Evolutionary conservation across 1,140 invertebrate genomes (phyloP).

Genomic region (Danaus melanippus): DNA sequence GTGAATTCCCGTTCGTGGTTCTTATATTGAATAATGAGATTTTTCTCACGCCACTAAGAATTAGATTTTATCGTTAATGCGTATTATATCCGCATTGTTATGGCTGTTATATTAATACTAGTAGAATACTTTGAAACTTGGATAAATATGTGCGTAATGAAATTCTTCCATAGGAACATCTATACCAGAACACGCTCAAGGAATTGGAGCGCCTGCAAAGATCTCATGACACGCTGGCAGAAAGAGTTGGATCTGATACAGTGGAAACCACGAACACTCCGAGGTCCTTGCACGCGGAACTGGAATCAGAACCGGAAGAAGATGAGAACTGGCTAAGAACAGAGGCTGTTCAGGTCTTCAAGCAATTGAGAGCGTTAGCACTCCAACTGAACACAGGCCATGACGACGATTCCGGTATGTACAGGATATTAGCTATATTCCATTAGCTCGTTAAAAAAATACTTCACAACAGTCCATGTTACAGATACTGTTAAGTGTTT

Average conservation of each 20-base stretch:
- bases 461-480: too few relatives aligned
- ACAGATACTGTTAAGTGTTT: too few relatives aligned
- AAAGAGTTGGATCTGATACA: conserved; percentile 71
- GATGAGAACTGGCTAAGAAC: conserved; percentile 75
- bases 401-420: conserved; percentile 75
- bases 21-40: too few relatives aligned
- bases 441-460: too few relatives aligned
- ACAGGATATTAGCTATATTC: too few relatives aligned
- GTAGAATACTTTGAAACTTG: too few relatives aligned
- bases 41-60: too few relatives aligned
- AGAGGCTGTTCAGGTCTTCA: conserved; percentile 77
- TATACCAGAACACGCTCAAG: conserved; percentile 75
- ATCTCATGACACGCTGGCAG: conserved; percentile 76
- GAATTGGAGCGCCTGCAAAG: conserved; percentile 75
- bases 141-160: too few relatives aligned
- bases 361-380: conserved; percentile 78
- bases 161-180: conserved; percentile 57
- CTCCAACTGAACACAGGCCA: conserved; percentile 80
- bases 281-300: conserved; percentile 80
- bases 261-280: conserved; percentile 38
- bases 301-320: conserved; percentile 80
- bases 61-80: too few relatives aligned
- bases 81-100: neutral
- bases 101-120: too few relatives aligned
- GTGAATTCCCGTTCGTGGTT: too few relatives aligned